Base-by-base conservation (phyloP, 37 sponge, comb jelly and placozoan genomes). In the Bolinopsis microptera region DNA sequence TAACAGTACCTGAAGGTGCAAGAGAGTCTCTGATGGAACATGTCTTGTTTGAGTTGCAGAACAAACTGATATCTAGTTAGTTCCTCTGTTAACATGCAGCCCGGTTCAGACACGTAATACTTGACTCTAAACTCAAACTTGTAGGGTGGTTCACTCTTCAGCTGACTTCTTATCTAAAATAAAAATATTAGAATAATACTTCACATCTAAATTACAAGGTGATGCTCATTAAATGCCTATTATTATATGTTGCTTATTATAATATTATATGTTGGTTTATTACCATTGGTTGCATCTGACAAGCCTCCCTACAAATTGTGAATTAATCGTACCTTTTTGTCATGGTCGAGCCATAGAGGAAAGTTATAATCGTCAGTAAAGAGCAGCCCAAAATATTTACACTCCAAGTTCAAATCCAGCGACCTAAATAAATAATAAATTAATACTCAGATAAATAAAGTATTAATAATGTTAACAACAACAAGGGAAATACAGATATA, bases 1-100 rank as follows among this genome's bases (percentile, higher is more conserved):
- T n/a, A n/a, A n/a, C n/a, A n/a, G n/a, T n/a, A 86, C 90, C 90
- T 86, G 90, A 86, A 86, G n/a, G 90, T 86, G 31, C 90, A 86
- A 26, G 90, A 86, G 25, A 86, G 90, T 26, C 90, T 8, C 90
- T 86, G 90, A 16, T 86, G 41, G 24, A 30, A 86, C 5, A 86
- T 39, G 90, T 86, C 90, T 27, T 86, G 32, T 38, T 86, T 86
- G 27, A 86, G 41, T 48, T 86, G 90, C 26, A 86, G 30, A 0
- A 86, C 90, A 86, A 86, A 86, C 90, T 86, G 90, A 27, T 86
- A 86, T n/a, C 90, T 13, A 24, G 90, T 86, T 16, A 86, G 32
- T 40, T 86, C 90, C 61, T 86, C 90, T 13, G 35, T 28, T 0
- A 86, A 27, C 90, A 86, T 86, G 31, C 2, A 2, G 0, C 90